Conservation (phyloP, 2,113 vertebrate genomes). For the Paedocypris sp. region DNA sequence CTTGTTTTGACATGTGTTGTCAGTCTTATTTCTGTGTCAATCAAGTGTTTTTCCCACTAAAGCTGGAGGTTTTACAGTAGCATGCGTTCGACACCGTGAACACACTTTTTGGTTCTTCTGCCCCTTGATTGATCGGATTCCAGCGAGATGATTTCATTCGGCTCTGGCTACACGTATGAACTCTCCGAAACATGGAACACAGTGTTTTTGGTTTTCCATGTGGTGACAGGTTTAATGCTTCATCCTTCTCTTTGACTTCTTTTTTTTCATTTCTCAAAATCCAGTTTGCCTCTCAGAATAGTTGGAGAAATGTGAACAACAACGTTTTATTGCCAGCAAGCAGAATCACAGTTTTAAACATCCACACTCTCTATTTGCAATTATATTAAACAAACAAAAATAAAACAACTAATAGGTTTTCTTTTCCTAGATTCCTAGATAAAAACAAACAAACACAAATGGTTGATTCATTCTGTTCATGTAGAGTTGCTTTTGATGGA, state of each 20-base stretch:
- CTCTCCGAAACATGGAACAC: slow-evolving; percentile 1
- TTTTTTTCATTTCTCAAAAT: slow-evolving; percentile 28
- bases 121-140: slow-evolving; percentile 22
- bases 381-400: too few relatives aligned
- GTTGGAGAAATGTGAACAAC: background rate
- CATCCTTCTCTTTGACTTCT: slow-evolving; percentile 21
- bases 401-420: too few relatives aligned
- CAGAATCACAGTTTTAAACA: too few relatives aligned
- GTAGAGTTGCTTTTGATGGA: too few relatives aligned
- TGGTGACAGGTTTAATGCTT: slow-evolving; percentile 36
- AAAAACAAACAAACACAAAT: too few relatives aligned
- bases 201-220: slow-evolving; percentile 27
- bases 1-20: background rate
- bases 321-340: too few relatives aligned
- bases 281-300: background rate
- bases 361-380: too few relatives aligned
- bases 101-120: slow-evolving; percentile 1
- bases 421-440: too few relatives aligned
- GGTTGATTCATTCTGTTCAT: too few relatives aligned
- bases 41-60: background rate
- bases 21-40: background rate
- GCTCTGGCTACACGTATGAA: slow-evolving; percentile 6
- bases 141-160: slow-evolving; percentile 25
- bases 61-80: slow-evolving; percentile 8
- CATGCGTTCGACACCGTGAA: slow-evolving; percentile 14